phyloP scores from a whole-genome alignment of 2,888 invertebrate genomes.

The Heliconius sara region DNA sequence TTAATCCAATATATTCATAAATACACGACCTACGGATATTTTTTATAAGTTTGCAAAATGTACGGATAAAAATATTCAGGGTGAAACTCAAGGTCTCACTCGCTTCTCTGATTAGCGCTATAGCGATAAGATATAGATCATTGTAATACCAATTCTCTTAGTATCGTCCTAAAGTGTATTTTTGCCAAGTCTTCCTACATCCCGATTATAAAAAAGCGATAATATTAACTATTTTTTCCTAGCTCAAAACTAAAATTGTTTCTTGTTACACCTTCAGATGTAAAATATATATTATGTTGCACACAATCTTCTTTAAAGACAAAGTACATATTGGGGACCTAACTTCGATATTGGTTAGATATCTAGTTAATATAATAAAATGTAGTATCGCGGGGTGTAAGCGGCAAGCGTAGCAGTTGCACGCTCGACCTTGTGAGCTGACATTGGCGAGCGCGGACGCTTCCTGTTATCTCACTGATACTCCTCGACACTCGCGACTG shows the following conservation, averaged over 20 bases:
- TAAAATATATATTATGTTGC: neutral
- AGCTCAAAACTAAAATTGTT: neutral
- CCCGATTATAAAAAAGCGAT: constrained; percentile 66
- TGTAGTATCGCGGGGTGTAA: constrained; percentile 2
- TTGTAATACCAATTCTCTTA: constrained; percentile 60
- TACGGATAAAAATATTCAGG: constrained; percentile 82
- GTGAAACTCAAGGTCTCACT: constrained; percentile 80
- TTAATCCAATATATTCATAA: constrained; percentile 10
- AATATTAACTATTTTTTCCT: constrained; percentile 50
- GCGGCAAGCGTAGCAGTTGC: constrained; percentile 15
- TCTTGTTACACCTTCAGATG: neutral
- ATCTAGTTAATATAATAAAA: neutral
- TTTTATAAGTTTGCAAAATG: constrained; percentile 69
- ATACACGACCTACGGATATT: neutral
- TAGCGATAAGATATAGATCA: constrained; percentile 68
- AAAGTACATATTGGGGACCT: neutral
- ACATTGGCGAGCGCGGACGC: constrained; percentile 78
- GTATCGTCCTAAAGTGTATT: constrained; percentile 58
- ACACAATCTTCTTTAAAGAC: constrained; percentile 60
- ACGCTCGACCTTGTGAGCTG: constrained; percentile 61
- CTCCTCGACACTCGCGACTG: constrained; percentile 74
- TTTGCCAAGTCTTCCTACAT: constrained; percentile 50
- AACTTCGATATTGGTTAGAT: neutral
- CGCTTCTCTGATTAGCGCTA: constrained; percentile 80
- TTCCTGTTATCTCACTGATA: constrained; percentile 82